Base-by-base conservation (phyloP, 2,797 vertebrate species). In the Triplophysa bombifrons region DNA sequence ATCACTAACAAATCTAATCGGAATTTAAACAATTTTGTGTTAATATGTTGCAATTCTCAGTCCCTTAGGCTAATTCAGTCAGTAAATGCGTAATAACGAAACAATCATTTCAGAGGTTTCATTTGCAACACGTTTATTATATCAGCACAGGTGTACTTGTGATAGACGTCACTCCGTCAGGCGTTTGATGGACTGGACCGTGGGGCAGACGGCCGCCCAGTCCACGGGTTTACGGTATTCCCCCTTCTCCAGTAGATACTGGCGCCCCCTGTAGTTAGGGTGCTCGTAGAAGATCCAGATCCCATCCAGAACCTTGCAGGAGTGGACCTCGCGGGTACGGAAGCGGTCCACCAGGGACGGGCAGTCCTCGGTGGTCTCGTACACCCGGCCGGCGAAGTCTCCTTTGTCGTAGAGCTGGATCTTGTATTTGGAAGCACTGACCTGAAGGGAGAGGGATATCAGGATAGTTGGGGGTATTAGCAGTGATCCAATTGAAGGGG, bases 211-310 rank as follows among this genome's bases (percentile, higher is more conserved):
- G 1, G 83, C 83, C 0, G 83, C 85, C 85, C 85, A 86, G 75
- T 84, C 85, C 58, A 76, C 75, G 19, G 82, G 82, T 25, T 82
- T 84, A 68, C 78, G 70, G 55, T 94, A 96, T 63, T 95, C 94
- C 25, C 94, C 94, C 84, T 93, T 94, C 87, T 93, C 91, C 88
- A 96, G 89, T 82, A 93, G 88, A 84, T 95, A 95, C 89, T 96
- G 95, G 72, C 93, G 88, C 68, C 94, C 94, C 0, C 91, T 92
- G 85, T 93, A 95, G 89, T 92, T 93, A 71, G 94, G 94, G 1
- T 95, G 93, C 89, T 96, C 94, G 0, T 94, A 95, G 90, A 96
- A 94, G 83, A 94, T 88, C 94, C 95, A 95, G 87, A 89, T 91
- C 0, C 95, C 95, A 0, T 94, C 94, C 89, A 94, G 89, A 75